A percentile compares a stretch with the other conserved stretches of the same genome.
Conservation (phyloP, 1,140 invertebrate genomes). For the Zaprionus gabonicus region DNA sequence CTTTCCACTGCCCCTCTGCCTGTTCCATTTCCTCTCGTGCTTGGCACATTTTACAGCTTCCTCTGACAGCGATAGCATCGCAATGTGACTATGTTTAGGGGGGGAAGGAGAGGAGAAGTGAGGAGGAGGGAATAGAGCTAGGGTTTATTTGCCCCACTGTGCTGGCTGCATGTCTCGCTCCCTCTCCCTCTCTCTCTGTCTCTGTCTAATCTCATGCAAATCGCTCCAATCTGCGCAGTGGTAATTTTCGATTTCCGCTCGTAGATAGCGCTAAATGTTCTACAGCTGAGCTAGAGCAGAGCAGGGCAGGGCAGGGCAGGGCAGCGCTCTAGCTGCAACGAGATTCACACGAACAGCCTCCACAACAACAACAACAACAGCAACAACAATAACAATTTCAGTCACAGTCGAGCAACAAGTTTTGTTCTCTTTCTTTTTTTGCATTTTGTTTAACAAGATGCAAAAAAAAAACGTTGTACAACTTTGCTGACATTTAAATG, state of each 20-base stretch:
- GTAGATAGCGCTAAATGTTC: slow-evolving; percentile 67
- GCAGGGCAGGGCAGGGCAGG: too few species aligned
- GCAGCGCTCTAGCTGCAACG: not conserved
- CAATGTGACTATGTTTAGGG: slow-evolving; percentile 10
- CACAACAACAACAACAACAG: not conserved
- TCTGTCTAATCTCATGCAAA: slow-evolving; percentile 75
- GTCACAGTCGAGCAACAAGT: slow-evolving; percentile 51
- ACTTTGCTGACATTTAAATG: slow-evolving; percentile 73
- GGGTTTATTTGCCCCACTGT: not conserved
- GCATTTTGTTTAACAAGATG: slow-evolving; percentile 46
- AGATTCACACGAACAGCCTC: slow-evolving; percentile 37
- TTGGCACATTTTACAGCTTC: slow-evolving; percentile 59
- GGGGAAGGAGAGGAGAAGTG: not conserved
- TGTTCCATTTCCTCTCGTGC: slow-evolving; percentile 10
- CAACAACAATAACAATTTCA: slow-evolving; percentile 22
- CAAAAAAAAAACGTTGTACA: slow-evolving; percentile 35
- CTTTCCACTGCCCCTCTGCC: too few species aligned
- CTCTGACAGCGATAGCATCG: slow-evolving; percentile 54
- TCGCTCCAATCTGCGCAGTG: slow-evolving; percentile 76
- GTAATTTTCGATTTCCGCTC: slow-evolving; percentile 84
- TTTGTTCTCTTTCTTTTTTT: slow-evolving; percentile 32
- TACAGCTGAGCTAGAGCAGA: slow-evolving; percentile 32
- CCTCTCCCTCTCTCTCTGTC: slow-evolving; percentile 3
- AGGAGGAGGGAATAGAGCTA: not conserved
- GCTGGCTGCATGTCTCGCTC: not conserved